Conservation (phyloP, 1,140 invertebrate genomes). For the Brachionus angularis region DNA sequence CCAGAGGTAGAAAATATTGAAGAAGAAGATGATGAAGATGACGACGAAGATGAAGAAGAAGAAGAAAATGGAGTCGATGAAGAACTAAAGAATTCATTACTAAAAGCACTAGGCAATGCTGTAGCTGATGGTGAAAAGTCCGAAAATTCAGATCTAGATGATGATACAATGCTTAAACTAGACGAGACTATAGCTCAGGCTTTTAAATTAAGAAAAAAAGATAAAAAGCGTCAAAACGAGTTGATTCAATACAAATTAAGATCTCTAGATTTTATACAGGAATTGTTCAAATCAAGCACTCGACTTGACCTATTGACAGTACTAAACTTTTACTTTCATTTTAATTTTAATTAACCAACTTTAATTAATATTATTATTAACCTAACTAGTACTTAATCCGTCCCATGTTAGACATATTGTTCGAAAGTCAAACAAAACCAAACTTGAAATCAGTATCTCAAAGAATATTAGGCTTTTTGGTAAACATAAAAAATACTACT, state of each 20-base stretch:
- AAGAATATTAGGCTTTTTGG: constrained; percentile 6
- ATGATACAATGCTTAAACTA: constrained; percentile 41
- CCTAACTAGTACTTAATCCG: constrained; percentile 18
- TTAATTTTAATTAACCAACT: not conserved
- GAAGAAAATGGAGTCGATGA: not conserved
- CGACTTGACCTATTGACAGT: constrained; percentile 18
- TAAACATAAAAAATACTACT: constrained; percentile 1
- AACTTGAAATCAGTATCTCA: constrained; percentile 29
- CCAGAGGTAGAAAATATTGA: not conserved
- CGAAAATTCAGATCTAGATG: constrained; percentile 25
- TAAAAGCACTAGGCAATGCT: constrained; percentile 12
- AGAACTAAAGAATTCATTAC: not conserved
- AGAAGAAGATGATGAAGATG: not conserved
- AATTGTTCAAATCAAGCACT: constrained; percentile 29
- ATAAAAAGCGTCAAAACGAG: constrained; percentile 30
- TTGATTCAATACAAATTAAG: constrained; percentile 27
- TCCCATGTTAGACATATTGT: constrained; percentile 24
- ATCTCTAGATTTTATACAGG: constrained; percentile 4
- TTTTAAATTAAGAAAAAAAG: constrained; percentile 42
- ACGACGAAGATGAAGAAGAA: constrained; percentile 1
- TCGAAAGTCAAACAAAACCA: constrained; percentile 39
- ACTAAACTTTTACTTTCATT: not conserved
- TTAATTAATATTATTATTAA: not conserved
- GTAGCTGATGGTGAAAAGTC: not conserved
- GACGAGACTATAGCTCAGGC: constrained; percentile 27